phyloP scores from a whole-genome alignment of 2,888 invertebrate genomes.

The Gari tellinella region DNA sequence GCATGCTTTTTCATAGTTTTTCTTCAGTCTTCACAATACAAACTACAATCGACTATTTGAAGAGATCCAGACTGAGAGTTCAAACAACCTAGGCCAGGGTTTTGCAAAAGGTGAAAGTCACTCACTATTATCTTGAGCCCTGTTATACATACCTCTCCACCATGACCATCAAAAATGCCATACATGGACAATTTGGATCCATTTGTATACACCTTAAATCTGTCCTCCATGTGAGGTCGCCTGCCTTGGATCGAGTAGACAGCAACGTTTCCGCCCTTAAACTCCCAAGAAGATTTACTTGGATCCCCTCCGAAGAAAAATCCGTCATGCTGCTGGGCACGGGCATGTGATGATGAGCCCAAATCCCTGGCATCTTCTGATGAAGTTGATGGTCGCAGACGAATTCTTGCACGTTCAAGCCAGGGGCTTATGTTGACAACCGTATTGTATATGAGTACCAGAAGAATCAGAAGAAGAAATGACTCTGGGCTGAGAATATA shows the following conservation, averaged over 20 bases:
- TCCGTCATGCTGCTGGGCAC: not conserved
- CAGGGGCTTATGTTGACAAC: slow-evolving; percentile 70
- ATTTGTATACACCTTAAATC: slow-evolving; percentile 94
- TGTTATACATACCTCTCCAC: slow-evolving; percentile 91
- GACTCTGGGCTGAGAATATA: slow-evolving; percentile 75
- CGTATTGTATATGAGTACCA: slow-evolving; percentile 73
- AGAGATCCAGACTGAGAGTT: no score
- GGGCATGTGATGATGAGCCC: not conserved
- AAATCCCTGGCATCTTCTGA: not conserved
- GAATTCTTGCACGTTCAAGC: slow-evolving; percentile 58
- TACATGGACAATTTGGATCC: slow-evolving; percentile 94
- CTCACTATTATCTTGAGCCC: no score
- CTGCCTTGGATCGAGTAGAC: slow-evolving; percentile 96
- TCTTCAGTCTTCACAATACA: no score
- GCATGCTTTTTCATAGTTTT: no score
- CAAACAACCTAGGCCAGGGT: no score
- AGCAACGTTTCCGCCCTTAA: slow-evolving; percentile 90
- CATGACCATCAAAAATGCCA: slow-evolving; percentile 98
- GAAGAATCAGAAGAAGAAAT: slow-evolving; percentile 64
- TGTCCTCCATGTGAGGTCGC: slow-evolving; percentile 96
- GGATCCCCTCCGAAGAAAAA: slow-evolving; percentile 54
- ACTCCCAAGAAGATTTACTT: slow-evolving; percentile 88
- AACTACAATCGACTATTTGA: no score
- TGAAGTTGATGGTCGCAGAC: slow-evolving; percentile 14
- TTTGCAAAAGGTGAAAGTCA: no score